Evolutionary conservation across 2,888 invertebrate genomes (phyloP).

Genomic region (Mesorhabditis belari): DNA sequence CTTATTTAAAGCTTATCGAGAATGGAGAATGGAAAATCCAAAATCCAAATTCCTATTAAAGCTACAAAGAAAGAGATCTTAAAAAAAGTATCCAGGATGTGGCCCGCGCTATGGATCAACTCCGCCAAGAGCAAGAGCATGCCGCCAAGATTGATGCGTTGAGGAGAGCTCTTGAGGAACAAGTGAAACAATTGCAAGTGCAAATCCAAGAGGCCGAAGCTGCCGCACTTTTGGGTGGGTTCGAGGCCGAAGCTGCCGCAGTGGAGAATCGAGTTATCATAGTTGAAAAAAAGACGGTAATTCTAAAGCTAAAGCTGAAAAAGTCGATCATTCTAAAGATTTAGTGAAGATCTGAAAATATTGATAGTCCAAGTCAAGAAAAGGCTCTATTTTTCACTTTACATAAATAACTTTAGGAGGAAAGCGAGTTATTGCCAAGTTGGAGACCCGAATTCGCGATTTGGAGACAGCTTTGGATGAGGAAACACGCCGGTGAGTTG

Average conservation of each 20-base stretch:
- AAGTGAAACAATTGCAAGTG: conserved; percentile 77
- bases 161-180: conserved; percentile 91
- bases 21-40: too few relatives aligned
- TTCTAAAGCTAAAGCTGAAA: too few relatives aligned
- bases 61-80: too few relatives aligned
- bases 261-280: too few relatives aligned
- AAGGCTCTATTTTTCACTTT: too few relatives aligned
- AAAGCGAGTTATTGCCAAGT: conserved; percentile 90
- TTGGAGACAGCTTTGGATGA: conserved; percentile 86
- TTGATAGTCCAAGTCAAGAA: too few relatives aligned
- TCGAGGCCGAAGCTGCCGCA: conserved; percentile 91
- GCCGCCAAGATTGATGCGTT: conserved; percentile 91
- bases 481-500: conserved; percentile 71
- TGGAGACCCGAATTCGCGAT: conserved; percentile 85
- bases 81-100: conserved; percentile 70
- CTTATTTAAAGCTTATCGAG: too few relatives aligned
- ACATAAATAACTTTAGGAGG: too few relatives aligned
- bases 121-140: conserved; percentile 91
- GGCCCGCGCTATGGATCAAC: conserved; percentile 82
- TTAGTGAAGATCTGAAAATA: too few relatives aligned
- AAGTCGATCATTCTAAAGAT: too few relatives aligned
- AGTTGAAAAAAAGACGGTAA: too few relatives aligned
- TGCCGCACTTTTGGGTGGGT: conserved; percentile 58
- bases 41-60: too few relatives aligned
- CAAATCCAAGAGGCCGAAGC: conserved; percentile 59